A percentile compares a stretch with the other conserved stretches of the same genome.
phyloP scores from a whole-genome alignment of 30 jellyfish, hydroid and myxozoan genomes.

The Rhopilema esculentum region DNA sequence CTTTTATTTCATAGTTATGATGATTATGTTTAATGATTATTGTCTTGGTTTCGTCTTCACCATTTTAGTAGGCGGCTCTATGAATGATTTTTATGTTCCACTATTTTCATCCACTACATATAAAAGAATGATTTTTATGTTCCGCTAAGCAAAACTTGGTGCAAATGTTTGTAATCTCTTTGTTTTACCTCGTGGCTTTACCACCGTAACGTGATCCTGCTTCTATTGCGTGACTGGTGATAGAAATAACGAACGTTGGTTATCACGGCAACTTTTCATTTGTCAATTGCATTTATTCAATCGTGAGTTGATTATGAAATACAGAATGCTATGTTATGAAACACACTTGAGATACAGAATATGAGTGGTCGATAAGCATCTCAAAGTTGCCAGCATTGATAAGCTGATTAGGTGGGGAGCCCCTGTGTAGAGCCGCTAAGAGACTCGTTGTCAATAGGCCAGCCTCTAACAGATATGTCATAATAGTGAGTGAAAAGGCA shows the following conservation, averaged over 20 bases:
- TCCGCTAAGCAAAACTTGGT: too few species aligned
- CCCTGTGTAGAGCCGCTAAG: background rate
- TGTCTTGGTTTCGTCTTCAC: too few species aligned
- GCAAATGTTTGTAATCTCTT: background rate
- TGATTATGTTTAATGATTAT: too few species aligned
- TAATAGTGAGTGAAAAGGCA: too few species aligned
- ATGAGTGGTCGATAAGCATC: background rate
- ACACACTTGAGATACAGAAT: background rate
- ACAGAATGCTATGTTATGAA: background rate
- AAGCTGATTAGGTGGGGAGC: background rate
- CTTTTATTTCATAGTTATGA: too few species aligned
- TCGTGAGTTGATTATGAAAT: background rate
- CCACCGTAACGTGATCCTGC: background rate
- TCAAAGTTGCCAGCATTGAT: background rate
- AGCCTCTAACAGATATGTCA: background rate
- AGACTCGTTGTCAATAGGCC: background rate
- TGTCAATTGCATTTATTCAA: background rate
- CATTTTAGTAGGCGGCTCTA: too few species aligned
- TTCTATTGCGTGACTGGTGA: background rate
- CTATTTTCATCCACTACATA: too few species aligned
- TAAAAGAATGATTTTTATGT: too few species aligned
- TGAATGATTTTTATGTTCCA: too few species aligned
- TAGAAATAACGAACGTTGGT: background rate
- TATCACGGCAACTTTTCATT: background rate
- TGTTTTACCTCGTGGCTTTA: background rate